phyloP scores from a whole-genome alignment of 2,113 vertebrate genomes.

The Empidonax alnorum region DNA sequence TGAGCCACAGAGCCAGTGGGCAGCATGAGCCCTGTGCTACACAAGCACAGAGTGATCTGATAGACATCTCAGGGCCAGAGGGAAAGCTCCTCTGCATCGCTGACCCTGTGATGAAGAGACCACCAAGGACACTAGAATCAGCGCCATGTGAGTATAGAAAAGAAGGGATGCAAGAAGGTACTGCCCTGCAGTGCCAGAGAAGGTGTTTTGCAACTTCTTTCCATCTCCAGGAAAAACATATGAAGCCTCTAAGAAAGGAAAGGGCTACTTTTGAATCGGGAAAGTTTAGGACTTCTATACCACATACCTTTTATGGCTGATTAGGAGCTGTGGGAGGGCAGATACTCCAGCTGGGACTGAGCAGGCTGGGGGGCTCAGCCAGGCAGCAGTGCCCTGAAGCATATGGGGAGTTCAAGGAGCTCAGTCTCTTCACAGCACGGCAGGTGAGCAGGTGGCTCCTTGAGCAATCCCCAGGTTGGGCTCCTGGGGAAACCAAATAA shows the following conservation, averaged over 20 bases:
- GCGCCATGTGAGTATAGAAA: rapidly evolving
- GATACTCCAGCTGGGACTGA: background rate
- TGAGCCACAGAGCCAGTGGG: background rate
- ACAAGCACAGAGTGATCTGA: background rate
- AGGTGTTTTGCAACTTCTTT: background rate
- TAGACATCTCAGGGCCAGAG: background rate
- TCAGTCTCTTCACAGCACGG: background rate
- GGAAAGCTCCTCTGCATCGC: background rate
- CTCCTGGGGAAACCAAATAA: background rate
- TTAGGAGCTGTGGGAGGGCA: background rate
- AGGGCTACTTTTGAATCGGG: background rate
- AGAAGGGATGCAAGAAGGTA: background rate
- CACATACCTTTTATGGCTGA: background rate
- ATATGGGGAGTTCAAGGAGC: background rate
- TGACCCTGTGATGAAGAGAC: rapidly evolving
- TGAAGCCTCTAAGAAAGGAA: background rate
- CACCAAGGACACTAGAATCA: background rate
- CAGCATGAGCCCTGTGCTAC: background rate
- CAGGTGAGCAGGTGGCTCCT: background rate
- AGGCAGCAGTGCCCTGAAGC: background rate
- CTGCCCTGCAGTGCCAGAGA: background rate
- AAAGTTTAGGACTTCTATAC: background rate
- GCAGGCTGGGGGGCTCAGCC: background rate
- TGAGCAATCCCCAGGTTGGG: background rate
- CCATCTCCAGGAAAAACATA: background rate